Conservation (phyloP, 2,113 vertebrate species). For the Protobothrops mucrosquamatus region DNA sequence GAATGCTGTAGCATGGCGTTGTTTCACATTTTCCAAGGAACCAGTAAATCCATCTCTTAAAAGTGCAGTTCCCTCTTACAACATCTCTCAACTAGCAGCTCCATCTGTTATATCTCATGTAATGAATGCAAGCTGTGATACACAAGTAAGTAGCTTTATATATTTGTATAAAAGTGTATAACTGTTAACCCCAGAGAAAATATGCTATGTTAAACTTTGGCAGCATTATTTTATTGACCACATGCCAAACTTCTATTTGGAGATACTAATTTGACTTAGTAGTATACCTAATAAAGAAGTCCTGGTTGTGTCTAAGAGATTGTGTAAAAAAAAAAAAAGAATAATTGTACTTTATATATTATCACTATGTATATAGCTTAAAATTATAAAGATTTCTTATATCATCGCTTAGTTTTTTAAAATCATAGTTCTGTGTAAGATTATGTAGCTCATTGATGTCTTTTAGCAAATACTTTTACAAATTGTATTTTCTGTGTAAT, state of each 20-base stretch:
- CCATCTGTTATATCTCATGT: constrained; percentile 88
- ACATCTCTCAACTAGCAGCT: constrained; percentile 66
- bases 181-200: background rate
- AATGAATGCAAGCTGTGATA: constrained; percentile 82
- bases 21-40: constrained; percentile 89
- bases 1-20: constrained; percentile 88
- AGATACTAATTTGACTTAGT: background rate
- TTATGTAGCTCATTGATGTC: background rate
- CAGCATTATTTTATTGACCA: background rate
- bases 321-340: background rate
- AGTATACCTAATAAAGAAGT: background rate
- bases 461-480: background rate
- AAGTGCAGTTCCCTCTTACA: constrained; percentile 55
- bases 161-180: background rate
- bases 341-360: background rate
- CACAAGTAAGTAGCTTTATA: constrained; percentile 75
- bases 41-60: constrained; percentile 65
- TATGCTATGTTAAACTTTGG: background rate
- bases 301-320: background rate
- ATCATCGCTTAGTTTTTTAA: background rate
- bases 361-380: background rate
- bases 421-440: background rate
- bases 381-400: background rate
- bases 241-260: background rate
- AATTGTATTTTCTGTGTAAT: constrained; percentile 5